phyloP scores from a whole-genome alignment of 2,113 vertebrate genomes.

The Rhinolophus sinicus region DNA sequence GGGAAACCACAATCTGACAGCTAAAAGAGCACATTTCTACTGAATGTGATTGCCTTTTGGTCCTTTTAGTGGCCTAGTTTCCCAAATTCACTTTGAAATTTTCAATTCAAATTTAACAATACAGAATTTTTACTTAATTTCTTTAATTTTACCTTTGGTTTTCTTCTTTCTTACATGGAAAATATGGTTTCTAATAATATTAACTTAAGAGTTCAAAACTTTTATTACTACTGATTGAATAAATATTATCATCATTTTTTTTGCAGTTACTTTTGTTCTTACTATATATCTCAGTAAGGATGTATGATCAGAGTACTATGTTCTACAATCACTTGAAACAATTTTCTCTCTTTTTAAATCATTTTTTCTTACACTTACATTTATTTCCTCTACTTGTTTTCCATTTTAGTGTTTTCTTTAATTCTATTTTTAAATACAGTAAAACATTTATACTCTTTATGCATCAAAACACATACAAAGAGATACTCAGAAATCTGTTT shows the following conservation, averaged over 20 bases:
- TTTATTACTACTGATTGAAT: not conserved
- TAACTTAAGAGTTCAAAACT: slow-evolving; percentile 32
- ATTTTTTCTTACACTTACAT: not conserved
- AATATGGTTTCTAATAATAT: not conserved
- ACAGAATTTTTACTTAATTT: slow-evolving; percentile 9
- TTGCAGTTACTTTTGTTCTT: slow-evolving; percentile 25
- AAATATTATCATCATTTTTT: slow-evolving; percentile 38
- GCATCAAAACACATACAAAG: slow-evolving; percentile 12
- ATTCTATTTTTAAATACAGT: slow-evolving; percentile 10
- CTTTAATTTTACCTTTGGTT: not conserved
- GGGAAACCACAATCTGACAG: not conserved
- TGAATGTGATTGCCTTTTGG: not conserved
- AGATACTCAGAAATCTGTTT: not conserved
- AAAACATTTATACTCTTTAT: slow-evolving; percentile 6
- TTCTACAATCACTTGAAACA: not conserved
- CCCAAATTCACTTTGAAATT: not conserved
- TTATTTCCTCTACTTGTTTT: slow-evolving; percentile 11
- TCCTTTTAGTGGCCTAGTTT: slow-evolving; percentile 28
- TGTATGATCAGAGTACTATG: not conserved
- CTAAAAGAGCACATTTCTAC: not conserved
- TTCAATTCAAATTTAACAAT: slow-evolving; percentile 18
- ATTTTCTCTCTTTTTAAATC: not conserved
- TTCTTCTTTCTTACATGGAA: not conserved
- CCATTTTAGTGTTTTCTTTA: slow-evolving; percentile 5
- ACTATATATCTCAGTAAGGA: not conserved